Percentiles rank a stretch among this genome's conserved stretches.
Evolutionary conservation across 2,888 invertebrate genomes (phyloP).

Genomic region (Strigamia maritima): DNA sequence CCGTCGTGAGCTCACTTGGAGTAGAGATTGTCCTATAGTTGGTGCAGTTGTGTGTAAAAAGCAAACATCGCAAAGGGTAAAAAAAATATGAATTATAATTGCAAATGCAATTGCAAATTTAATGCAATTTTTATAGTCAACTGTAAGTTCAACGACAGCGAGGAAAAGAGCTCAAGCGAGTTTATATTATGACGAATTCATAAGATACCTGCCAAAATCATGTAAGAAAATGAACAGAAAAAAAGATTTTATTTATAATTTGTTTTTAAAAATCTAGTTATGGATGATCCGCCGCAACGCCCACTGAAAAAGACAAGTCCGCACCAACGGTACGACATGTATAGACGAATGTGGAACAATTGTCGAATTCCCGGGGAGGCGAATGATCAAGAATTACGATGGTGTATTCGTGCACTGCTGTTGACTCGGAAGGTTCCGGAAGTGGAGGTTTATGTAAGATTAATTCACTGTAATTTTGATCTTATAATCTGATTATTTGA

Average conservation of each 20-base stretch:
- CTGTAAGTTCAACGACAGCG: slow-evolving; percentile 25
- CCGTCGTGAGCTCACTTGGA: slow-evolving; percentile 24
- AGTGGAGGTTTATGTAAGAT: slow-evolving; percentile 29
- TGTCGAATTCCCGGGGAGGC: slow-evolving; percentile 39
- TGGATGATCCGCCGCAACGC: background rate
- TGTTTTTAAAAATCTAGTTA: slow-evolving; percentile 7
- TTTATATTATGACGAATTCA: slow-evolving; percentile 37
- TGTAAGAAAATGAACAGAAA: slow-evolving; percentile 9
- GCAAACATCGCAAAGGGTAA: background rate
- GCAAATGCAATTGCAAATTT: background rate
- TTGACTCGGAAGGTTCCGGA: slow-evolving; percentile 27
- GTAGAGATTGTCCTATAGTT: slow-evolving; percentile 37
- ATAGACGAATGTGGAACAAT: slow-evolving; percentile 34
- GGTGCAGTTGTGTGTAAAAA: slow-evolving; percentile 31
- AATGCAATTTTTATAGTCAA: background rate
- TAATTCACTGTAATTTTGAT: background rate
- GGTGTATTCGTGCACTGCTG: slow-evolving; percentile 38
- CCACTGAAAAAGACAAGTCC: slow-evolving; percentile 37
- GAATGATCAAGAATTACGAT: slow-evolving; percentile 30
- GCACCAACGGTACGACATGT: slow-evolving; percentile 35
- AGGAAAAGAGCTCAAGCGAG: slow-evolving; percentile 33
- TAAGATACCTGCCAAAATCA: slow-evolving; percentile 37
- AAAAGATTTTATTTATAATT: background rate
- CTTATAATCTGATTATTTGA: background rate
- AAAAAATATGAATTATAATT: background rate